Conservation (phyloP, 2,888 invertebrate species). For the Hedychridium roseum region DNA sequence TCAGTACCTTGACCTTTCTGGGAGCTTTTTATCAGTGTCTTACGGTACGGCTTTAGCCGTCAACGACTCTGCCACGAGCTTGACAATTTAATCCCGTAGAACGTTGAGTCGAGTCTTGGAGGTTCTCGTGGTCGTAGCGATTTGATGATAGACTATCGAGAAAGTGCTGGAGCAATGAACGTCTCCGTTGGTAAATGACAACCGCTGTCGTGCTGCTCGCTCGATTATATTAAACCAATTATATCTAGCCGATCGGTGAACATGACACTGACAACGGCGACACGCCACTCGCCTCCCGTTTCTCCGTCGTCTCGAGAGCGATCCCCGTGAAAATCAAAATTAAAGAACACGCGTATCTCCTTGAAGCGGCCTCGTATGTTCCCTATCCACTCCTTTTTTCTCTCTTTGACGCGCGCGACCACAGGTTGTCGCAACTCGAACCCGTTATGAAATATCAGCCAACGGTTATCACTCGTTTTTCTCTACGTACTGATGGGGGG, state of each 20-base stretch:
- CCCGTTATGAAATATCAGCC: conserved; percentile 19
- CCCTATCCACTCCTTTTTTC: conserved; percentile 6
- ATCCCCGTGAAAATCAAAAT: conserved; percentile 7
- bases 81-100: too few relatives aligned
- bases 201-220: conserved; percentile 8
- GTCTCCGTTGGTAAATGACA: too few relatives aligned
- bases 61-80: too few relatives aligned
- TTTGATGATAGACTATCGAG: too few relatives aligned
- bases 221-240: conserved; percentile 27
- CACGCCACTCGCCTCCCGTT: conserved; percentile 16
- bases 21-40: too few relatives aligned
- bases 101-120: too few relatives aligned
- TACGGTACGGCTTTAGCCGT: too few relatives aligned
- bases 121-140: too few relatives aligned
- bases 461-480: conserved; percentile 22
- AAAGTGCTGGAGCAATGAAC: too few relatives aligned
- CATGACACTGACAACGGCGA: conserved; percentile 29
- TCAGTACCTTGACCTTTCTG: too few relatives aligned
- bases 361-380: conserved; percentile 3
- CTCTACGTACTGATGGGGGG: conserved; percentile 27
- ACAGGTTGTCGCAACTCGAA: conserved; percentile 18
- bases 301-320: conserved; percentile 2
- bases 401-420: not conserved
- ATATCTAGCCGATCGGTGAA: conserved; percentile 28
- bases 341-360: conserved; percentile 1